Conservation (phyloP, 35 echinoderm and acorn worm species). For the Eucidaris tribuloides region DNA sequence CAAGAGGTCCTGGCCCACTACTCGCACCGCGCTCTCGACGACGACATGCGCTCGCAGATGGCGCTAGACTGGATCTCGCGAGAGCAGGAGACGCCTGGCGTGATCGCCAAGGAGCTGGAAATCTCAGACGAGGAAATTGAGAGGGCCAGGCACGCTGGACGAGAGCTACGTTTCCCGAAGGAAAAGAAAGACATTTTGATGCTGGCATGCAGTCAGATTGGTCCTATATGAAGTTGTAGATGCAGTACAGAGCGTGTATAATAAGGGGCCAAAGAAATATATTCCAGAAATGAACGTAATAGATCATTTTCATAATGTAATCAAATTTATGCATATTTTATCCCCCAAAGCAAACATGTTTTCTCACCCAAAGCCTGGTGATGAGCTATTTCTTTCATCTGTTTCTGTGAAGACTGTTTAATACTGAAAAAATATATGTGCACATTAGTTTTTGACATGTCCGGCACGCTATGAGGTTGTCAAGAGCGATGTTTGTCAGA, state of each 20-base stretch:
- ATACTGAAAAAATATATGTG: too few species aligned
- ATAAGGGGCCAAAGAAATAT: too few species aligned
- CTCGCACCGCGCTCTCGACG: conserved; percentile 88
- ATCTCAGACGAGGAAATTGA: conserved; percentile 86
- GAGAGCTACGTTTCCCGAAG: conserved; percentile 94
- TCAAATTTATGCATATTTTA: too few species aligned
- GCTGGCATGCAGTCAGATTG: conserved; percentile 97
- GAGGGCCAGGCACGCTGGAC: conserved; percentile 71
- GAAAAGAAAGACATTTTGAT: conserved; percentile 99
- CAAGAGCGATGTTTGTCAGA: too few species aligned
- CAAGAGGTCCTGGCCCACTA: conserved; percentile 85
- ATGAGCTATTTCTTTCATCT: too few species aligned
- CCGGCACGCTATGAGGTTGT: too few species aligned
- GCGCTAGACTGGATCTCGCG: conserved; percentile 98
- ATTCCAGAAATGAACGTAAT: too few species aligned
- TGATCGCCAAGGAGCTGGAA: conserved; percentile 79
- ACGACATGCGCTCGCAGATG: conserved; percentile 99
- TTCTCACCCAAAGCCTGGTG: too few species aligned
- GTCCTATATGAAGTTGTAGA: conserved; percentile 54
- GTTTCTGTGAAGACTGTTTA: too few species aligned
- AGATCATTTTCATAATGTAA: too few species aligned
- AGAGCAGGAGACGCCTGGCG: conserved; percentile 79
- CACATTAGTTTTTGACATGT: too few species aligned
- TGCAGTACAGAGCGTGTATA: not conserved
- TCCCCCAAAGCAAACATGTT: too few species aligned